Evolutionary conservation across 2,797 vertebrate species (phyloP), one percentile per base, ranked within the genome.

Genomic region (Dryobates pubescens): DNA sequence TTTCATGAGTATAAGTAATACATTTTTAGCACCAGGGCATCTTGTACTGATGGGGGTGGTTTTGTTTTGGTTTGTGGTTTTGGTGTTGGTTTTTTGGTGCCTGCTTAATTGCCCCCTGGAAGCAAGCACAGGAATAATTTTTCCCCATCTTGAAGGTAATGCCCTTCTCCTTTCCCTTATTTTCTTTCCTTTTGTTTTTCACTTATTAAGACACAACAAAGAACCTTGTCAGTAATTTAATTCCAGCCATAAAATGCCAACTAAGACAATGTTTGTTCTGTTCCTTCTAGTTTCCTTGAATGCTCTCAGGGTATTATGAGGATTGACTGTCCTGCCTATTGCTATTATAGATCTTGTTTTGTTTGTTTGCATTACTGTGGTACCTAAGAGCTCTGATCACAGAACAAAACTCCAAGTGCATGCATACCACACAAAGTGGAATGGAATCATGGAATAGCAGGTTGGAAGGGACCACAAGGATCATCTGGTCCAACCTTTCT

Each of bases 291-390:
- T 93, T 95, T 93, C 92, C 89, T 81, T 1, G 19, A 89, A 87
- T 7, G 1, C 61, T 86, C 34, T 82, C 76, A 83, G 77, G 82
- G 92, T 93, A 81, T 96, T 95, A 92, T 38, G 61, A 89, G 89
- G 90, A 94, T 90, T 92, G 94, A 93, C 79, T 95, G 89, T 94
- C 82, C 67, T 77, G 76, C 43, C 86, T 92, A 73, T 59, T 95
- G 82, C 70, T 92, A 43, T 95, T 90, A 67, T 30, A 88, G 87
- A 63, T 92, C 87, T 69, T 85, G 67, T 57, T 94, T 92, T 93
- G 89, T 95, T 92, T 92, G 59, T 84, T 64, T 79, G 53, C 79
- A 86, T 93, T 88, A 26, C 85, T 83, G 67, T 69, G 68, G 79
- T 72, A 91, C 76, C 89, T 86, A 51, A 87, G 87, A 94, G 79